Conservation (phyloP, 2,888 invertebrate species). For the Serrognathus titanus region DNA sequence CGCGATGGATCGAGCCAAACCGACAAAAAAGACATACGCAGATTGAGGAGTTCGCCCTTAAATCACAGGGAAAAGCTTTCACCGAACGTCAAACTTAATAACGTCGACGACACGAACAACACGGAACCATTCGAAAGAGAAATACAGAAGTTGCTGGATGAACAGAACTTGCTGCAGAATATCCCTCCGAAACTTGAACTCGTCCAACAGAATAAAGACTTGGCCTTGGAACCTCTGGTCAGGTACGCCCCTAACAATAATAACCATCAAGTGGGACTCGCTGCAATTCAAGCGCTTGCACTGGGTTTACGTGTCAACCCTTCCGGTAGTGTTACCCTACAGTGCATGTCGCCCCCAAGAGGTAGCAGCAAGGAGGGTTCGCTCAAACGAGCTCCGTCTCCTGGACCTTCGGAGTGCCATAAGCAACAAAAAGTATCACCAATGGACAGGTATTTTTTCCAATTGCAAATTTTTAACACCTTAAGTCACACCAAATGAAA, state of each 20-base stretch:
- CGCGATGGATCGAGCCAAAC: slow-evolving; percentile 65
- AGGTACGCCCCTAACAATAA: slow-evolving; percentile 52
- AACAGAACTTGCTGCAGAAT: slow-evolving; percentile 63
- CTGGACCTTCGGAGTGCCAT: slow-evolving; percentile 44
- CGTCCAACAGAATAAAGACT: slow-evolving; percentile 61
- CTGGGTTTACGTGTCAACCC: slow-evolving; percentile 47
- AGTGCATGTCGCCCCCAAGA: slow-evolving; percentile 46
- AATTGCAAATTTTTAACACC: too few species aligned
- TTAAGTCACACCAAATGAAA: not conserved
- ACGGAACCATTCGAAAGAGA: slow-evolving; percentile 71
- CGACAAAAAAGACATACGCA: slow-evolving; percentile 59
- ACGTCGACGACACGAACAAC: slow-evolving; percentile 53
- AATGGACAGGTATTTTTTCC: slow-evolving; percentile 44
- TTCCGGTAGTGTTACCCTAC: slow-evolving; percentile 44
- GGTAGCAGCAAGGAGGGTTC: slow-evolving; percentile 53
- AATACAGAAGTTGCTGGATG: slow-evolving; percentile 73
- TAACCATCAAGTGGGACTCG: slow-evolving; percentile 72
- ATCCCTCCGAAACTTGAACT: slow-evolving; percentile 60
- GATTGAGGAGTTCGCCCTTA: slow-evolving; percentile 54
- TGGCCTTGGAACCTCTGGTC: slow-evolving; percentile 50
- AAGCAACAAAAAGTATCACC: slow-evolving; percentile 48
- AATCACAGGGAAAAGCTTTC: slow-evolving; percentile 43
- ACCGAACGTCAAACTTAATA: slow-evolving; percentile 48
- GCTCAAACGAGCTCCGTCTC: slow-evolving; percentile 47
- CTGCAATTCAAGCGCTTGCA: slow-evolving; percentile 74